A percentile compares a stretch with the other conserved stretches of the same genome.
phyloP scores from a whole-genome alignment of 2,113 vertebrate genomes.

The Regulus satrapa region DNA sequence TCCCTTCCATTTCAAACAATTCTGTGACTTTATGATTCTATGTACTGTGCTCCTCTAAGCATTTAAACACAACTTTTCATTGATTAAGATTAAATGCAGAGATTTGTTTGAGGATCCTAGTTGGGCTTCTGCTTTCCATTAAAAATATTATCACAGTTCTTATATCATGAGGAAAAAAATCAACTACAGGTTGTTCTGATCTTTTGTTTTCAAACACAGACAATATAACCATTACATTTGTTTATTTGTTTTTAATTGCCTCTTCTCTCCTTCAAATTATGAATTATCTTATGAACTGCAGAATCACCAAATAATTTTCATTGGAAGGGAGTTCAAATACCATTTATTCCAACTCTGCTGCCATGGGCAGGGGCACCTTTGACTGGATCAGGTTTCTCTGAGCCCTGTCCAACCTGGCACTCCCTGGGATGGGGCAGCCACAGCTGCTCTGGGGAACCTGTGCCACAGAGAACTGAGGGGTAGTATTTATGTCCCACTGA shows the following conservation, averaged over 20 bases:
- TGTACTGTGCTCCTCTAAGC: fast-evolving
- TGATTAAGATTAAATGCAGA: background rate
- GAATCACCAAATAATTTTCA: background rate
- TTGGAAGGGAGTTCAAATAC: background rate
- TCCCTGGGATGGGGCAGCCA: background rate
- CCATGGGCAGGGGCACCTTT: background rate
- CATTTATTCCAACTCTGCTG: background rate
- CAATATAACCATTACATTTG: fast-evolving
- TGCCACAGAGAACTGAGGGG: background rate
- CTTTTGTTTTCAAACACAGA: background rate
- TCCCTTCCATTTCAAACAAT: background rate
- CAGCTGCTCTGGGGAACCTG: background rate
- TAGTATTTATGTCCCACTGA: background rate
- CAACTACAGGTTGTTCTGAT: background rate
- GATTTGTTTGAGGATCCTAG: background rate
- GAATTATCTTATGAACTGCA: background rate
- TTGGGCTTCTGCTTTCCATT: background rate
- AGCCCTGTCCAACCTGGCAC: fast-evolving
- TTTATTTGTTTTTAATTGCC: background rate
- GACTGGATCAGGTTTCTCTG: too few species aligned
- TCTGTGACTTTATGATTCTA: background rate
- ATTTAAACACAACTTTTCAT: background rate
- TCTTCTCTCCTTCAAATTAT: background rate
- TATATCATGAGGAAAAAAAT: background rate
- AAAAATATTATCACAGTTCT: background rate